phyloP scores from a whole-genome alignment of 2,888 invertebrate genomes.

The Perizoma flavofasciatum region DNA sequence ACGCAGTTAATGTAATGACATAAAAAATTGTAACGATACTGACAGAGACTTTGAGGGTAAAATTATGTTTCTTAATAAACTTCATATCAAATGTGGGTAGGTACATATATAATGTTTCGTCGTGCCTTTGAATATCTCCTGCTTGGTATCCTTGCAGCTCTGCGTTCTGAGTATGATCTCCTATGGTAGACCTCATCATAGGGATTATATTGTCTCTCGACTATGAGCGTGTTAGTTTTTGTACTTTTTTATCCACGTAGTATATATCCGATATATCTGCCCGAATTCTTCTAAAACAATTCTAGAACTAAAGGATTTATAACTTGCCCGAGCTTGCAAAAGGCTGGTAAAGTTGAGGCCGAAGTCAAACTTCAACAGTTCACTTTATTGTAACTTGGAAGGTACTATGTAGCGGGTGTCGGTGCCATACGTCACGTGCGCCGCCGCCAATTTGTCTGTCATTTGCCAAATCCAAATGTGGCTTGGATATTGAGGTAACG shows the following conservation, averaged over 20 bases:
- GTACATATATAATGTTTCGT: too few species aligned
- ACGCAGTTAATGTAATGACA: slow-evolving; percentile 42
- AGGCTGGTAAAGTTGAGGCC: slow-evolving; percentile 13
- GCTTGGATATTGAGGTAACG: slow-evolving; percentile 19
- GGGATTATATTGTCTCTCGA: too few species aligned
- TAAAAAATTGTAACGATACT: slow-evolving; percentile 37
- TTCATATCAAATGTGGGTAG: too few species aligned
- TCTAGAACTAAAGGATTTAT: slow-evolving; percentile 22
- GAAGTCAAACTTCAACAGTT: slow-evolving; percentile 18
- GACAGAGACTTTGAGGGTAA: slow-evolving; percentile 21
- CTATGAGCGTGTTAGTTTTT: too few species aligned
- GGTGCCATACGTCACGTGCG: slow-evolving; percentile 66
- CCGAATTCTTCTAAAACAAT: slow-evolving; percentile 6
- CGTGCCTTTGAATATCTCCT: too few species aligned
- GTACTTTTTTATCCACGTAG: too few species aligned
- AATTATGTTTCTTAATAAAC: too few species aligned
- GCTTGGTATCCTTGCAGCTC: too few species aligned
- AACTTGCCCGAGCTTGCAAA: slow-evolving; percentile 9
- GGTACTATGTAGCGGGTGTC: slow-evolving; percentile 47
- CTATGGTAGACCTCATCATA: too few species aligned
- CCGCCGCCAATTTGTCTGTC: slow-evolving; percentile 70
- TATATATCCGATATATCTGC: too few species aligned
- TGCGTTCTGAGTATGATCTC: too few species aligned
- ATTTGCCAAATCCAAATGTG: slow-evolving; percentile 71
- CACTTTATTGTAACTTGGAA: slow-evolving; percentile 22